A percentile compares a stretch with the other conserved stretches of the same genome.
Evolutionary conservation across 2,797 vertebrate species (phyloP).

Genomic region (Lepilemur ruficaudatus): DNA sequence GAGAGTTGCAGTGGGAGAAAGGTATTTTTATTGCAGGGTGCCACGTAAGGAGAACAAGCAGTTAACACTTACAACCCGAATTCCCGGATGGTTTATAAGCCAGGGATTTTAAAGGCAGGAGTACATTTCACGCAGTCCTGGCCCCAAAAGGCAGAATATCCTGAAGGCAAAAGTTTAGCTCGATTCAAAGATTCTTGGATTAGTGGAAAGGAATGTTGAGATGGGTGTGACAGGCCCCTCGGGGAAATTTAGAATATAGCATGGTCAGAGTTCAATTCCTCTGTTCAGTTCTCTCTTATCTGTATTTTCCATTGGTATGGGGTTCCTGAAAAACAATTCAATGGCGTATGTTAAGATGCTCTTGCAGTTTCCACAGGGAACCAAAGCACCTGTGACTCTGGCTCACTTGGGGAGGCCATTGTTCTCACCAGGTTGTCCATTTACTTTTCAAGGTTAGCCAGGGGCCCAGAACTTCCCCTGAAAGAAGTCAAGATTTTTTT

Average conservation of each 20-base stretch:
- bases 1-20: background rate
- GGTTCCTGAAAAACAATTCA: background rate
- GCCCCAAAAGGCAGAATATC: background rate
- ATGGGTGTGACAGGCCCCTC: background rate
- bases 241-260: background rate
- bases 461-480: too few relatives aligned
- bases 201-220: background rate
- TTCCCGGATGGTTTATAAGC: background rate
- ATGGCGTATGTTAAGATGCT: background rate
- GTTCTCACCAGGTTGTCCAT: too few relatives aligned
- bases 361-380: too few relatives aligned
- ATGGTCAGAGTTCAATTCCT: background rate
- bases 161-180: background rate
- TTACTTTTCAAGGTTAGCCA: too few relatives aligned
- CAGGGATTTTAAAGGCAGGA: background rate
- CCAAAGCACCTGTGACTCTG: too few relatives aligned
- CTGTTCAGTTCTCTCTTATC: background rate
- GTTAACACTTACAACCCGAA: background rate
- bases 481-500: too few relatives aligned
- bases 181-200: background rate
- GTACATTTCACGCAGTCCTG: background rate
- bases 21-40: background rate
- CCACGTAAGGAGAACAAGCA: background rate
- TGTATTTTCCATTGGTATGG: background rate
- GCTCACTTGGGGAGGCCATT: too few relatives aligned